Evolutionary conservation across 2,888 invertebrate genomes (phyloP).

Genomic region (Lampropteryx suffumata): DNA sequence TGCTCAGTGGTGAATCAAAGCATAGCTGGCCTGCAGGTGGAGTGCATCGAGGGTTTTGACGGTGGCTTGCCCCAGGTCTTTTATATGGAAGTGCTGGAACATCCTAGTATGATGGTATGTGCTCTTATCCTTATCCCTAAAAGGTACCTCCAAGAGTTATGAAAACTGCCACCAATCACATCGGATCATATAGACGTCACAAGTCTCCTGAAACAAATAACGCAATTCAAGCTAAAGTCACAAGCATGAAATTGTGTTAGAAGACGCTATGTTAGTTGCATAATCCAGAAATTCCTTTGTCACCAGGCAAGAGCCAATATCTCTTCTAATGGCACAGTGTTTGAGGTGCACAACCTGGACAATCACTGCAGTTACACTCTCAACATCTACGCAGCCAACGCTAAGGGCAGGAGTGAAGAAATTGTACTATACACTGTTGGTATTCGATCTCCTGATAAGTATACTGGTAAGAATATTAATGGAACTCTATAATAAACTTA

Average conservation of each 20-base stretch:
- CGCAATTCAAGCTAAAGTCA: too few species aligned
- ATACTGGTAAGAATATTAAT: constrained; percentile 85
- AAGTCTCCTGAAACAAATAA: too few species aligned
- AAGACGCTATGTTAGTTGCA: too few species aligned
- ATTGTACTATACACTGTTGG: constrained; percentile 90
- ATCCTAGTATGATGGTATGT: constrained; percentile 80
- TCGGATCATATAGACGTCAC: too few species aligned
- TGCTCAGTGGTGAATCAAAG: constrained; percentile 93
- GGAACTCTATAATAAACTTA: too few species aligned
- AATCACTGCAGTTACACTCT: constrained; percentile 88
- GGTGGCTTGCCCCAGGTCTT: constrained; percentile 93
- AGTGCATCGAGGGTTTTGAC: constrained; percentile 92
- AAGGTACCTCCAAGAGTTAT: too few species aligned
- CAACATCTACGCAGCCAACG: constrained; percentile 92
- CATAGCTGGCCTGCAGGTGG: constrained; percentile 83
- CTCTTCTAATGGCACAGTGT: constrained; percentile 81
- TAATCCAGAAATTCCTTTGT: neutral
- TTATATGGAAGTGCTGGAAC: constrained; percentile 89
- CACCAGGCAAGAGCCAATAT: constrained; percentile 82
- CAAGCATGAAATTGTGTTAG: too few species aligned
- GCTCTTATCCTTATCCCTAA: too few species aligned
- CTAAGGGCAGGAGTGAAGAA: constrained; percentile 92
- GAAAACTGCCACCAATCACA: too few species aligned
- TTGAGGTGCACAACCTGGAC: constrained; percentile 86
- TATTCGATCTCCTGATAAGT: constrained; percentile 92